A percentile compares a stretch with the other conserved stretches of the same genome.
phyloP scores from a whole-genome alignment of 2,113 vertebrate species.

The Heterotilapia buettikoferi region DNA sequence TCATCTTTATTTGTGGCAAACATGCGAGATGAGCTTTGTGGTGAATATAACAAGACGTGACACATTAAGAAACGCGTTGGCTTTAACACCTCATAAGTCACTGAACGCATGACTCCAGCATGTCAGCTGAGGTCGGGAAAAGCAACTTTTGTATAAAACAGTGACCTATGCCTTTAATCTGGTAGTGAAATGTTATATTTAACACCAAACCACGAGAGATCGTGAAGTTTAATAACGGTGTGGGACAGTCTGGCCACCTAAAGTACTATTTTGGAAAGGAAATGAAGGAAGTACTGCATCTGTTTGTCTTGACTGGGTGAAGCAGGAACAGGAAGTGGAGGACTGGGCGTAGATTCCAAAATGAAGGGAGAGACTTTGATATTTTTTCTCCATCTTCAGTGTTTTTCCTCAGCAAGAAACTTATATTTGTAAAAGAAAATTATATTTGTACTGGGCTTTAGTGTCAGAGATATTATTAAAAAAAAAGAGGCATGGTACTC shows the following conservation, averaged over 20 bases:
- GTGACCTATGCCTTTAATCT: neutral
- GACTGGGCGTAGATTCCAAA: slow-evolving; percentile 30
- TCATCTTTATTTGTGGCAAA: slow-evolving; percentile 27
- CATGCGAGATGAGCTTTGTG: slow-evolving; percentile 3
- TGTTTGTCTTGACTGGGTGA: slow-evolving; percentile 30
- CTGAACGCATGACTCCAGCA: neutral
- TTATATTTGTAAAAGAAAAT: neutral
- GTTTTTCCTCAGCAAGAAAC: slow-evolving; percentile 20
- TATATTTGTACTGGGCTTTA: neutral
- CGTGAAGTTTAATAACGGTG: neutral
- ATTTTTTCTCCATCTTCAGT: slow-evolving; percentile 9
- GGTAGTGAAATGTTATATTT: neutral
- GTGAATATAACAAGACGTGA: neutral
- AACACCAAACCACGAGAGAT: neutral
- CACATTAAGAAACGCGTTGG: neutral
- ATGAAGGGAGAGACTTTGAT: slow-evolving; percentile 3
- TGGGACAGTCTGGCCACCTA: neutral
- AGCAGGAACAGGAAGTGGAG: slow-evolving; percentile 39
- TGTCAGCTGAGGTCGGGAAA: neutral
- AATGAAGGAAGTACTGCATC: slow-evolving; percentile 42
- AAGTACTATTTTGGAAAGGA: slow-evolving; percentile 35
- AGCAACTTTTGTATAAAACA: neutral
- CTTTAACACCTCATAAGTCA: slow-evolving; percentile 4
- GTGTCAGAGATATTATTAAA: neutral
- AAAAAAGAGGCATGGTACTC: neutral